Evolutionary conservation across 1,140 invertebrate species (phyloP), one percentile per base, ranked within the genome.

Genomic region (Proctacanthus coquilletti): DNA sequence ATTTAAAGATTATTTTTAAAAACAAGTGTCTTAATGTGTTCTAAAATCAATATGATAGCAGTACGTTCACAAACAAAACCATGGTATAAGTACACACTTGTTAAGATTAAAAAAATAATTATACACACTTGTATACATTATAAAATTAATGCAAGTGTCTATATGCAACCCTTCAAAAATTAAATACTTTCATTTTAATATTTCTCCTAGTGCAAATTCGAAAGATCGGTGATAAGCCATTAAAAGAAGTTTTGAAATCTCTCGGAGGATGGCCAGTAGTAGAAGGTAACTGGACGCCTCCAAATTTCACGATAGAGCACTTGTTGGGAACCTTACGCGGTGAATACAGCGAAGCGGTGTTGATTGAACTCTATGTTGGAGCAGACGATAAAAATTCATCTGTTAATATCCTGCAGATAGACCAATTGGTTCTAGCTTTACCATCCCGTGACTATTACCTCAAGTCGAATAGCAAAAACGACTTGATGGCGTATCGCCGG

Each of bases 371-470:
- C 36, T 85, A 81, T 74, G 77, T 87, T 36, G 82, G 81, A 1
- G 81, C 83, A 0, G 83, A 87, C 49, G 83, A 87, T 57, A 84
- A 82, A 58, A 84, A 86, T 60, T 84, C 80, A 46, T 80, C 79
- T 18, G 69, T 72, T 42, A 84, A 88, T 66, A 84, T 89, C 51
- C 71, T 89, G 47, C 84, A 87, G 74, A 60, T 87, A 51, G 84
- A 88, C 60, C 84, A 89, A 57, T 74, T 83, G 66, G 69, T 73
- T 33, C 61, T 86, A 43, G 82, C 78, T 1, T 62, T 89, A 40
- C 83, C 83, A 3, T 82, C 78, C 41, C 65, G 83, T 25, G 84
- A 88, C 50, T 87, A 86, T 53, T 85, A 84, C 53, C 53, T 85
- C 23, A 80, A 81, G 47, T 56, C 64, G n/a, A 76, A 67, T 44